Evolutionary conservation across 2,113 vertebrate species (phyloP), one percentile per base, ranked within the genome.

Genomic region (Triplophysa dalaica): DNA sequence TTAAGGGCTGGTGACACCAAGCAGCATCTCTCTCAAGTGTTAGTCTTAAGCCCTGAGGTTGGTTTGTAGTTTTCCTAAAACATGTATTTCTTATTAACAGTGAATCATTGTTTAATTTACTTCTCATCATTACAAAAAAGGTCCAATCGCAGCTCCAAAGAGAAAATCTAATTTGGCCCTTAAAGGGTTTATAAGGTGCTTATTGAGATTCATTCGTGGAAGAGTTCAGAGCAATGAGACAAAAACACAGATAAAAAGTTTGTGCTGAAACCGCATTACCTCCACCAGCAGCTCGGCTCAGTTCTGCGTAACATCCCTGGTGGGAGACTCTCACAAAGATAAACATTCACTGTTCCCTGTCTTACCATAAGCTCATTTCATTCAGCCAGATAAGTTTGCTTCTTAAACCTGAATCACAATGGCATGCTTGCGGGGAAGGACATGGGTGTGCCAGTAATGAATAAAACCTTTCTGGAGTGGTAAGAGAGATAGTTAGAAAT

Each of bases 351-450:
- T 54, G 14, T 76, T 75, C 26, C 26, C 74, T 65, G 61, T 22
- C 61, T 65, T 64, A 50, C 41, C 62, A 33, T 62, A 65, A 77
- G 45, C 74, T 77, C 26, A 77, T 77, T 77, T 65, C 74, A 77
- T 64, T 64, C 74, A 50, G 74, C 74, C 24, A 52, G 74, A 77
- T 77, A 77, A 65, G 74, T 77, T 65, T 75, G 43, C 74, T 77
- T 50, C 74, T 77, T 54, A 77, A 77, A 54, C 19, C 62, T 26
- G 21, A 73, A 65, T 62, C 62, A 77, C 74, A 77, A 77, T 52
- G 62, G 74, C 74, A 54, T 29, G 61, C 61, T 50, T 38, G 61
- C 62, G n/a, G 74, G 62, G 45, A 76, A 77, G 62, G 74, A 38
- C 74, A 65, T 63, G 62, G 62, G 43, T 63, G 29, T 65, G 74